These are phyloP conservation scores for Erebia aethiops DNA, from an alignment of 2,888 invertebrate genomes.

Conservation along the genomic window DNA sequence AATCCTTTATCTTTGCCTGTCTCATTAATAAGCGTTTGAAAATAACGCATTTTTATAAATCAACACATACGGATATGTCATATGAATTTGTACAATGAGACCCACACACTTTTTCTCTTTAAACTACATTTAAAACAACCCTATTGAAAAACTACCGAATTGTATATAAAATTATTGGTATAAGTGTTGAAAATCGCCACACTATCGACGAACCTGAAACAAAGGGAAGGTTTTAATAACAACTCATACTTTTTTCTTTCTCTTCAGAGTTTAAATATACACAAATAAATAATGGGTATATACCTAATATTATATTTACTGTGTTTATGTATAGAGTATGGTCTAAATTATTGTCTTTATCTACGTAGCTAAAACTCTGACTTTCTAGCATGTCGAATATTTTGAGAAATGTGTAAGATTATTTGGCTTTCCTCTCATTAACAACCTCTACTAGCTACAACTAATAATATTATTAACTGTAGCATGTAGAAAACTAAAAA, in stretches of 20 bases:
- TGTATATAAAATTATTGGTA: slow-evolving; percentile 60
- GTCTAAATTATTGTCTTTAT: too few relatives aligned
- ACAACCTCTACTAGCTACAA: too few relatives aligned
- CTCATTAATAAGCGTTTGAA: background rate
- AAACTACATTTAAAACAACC: slow-evolving; percentile 32
- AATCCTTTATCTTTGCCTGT: background rate
- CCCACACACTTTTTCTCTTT: slow-evolving; percentile 43
- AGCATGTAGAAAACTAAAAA: too few relatives aligned
- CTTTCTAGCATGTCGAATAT: too few relatives aligned
- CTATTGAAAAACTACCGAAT: slow-evolving; percentile 64
- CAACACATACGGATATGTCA: slow-evolving; percentile 57
- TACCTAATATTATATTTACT: too few relatives aligned
- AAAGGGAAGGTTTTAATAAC: slow-evolving; percentile 41
- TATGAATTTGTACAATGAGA: slow-evolving; percentile 65
- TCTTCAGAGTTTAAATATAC: too few relatives aligned
- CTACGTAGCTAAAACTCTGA: too few relatives aligned
- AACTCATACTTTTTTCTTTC: background rate
- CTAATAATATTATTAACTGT: too few relatives aligned
- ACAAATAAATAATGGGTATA: too few relatives aligned
- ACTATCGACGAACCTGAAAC: slow-evolving; percentile 63
- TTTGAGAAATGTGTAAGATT: too few relatives aligned
- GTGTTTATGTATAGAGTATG: too few relatives aligned
- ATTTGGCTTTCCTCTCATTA: too few relatives aligned
- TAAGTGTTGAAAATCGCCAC: slow-evolving; percentile 58
- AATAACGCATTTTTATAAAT: slow-evolving; percentile 15